phyloP scores from a whole-genome alignment of 2,888 invertebrate species.

The Strigamia transsilvanica region DNA sequence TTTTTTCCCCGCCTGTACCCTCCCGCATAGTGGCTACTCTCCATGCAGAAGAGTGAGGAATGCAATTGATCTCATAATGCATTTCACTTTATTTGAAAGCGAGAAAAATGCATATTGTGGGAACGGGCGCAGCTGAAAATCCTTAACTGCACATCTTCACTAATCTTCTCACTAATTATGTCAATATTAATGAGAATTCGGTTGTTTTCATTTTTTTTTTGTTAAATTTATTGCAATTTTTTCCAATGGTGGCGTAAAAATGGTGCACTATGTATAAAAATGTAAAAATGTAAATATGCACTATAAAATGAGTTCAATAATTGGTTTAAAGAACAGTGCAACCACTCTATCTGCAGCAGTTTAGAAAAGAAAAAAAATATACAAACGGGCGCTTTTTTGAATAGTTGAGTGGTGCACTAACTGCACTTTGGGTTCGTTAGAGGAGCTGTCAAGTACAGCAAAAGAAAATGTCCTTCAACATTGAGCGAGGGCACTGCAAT shows the following conservation, averaged over 20 bases:
- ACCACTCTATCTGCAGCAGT: background rate
- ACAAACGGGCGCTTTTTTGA: conserved; percentile 4
- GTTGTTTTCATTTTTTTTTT: background rate
- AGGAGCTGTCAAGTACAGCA: conserved; percentile 14
- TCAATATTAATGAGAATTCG: conserved; percentile 25
- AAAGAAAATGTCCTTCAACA: conserved; percentile 30
- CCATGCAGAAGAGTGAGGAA: background rate
- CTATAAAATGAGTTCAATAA: background rate
- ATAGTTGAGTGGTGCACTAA: conserved; percentile 26
- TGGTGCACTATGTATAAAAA: background rate
- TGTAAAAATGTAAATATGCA: background rate
- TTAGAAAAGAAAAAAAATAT: background rate
- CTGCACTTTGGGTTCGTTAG: conserved; percentile 30
- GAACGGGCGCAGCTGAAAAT: background rate
- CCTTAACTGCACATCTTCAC: background rate
- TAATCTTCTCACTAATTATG: conserved; percentile 6
- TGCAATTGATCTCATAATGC: conserved; percentile 21
- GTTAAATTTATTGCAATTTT: background rate
- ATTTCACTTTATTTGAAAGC: conserved; percentile 15
- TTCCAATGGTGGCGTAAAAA: background rate
- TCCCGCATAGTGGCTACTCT: background rate
- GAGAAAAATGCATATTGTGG: conserved; percentile 11
- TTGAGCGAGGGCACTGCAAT: background rate
- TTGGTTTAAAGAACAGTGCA: background rate
- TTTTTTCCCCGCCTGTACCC: background rate